Evolutionary conservation across 2,888 invertebrate genomes (phyloP).

Genomic region (Orchestes rusci): DNA sequence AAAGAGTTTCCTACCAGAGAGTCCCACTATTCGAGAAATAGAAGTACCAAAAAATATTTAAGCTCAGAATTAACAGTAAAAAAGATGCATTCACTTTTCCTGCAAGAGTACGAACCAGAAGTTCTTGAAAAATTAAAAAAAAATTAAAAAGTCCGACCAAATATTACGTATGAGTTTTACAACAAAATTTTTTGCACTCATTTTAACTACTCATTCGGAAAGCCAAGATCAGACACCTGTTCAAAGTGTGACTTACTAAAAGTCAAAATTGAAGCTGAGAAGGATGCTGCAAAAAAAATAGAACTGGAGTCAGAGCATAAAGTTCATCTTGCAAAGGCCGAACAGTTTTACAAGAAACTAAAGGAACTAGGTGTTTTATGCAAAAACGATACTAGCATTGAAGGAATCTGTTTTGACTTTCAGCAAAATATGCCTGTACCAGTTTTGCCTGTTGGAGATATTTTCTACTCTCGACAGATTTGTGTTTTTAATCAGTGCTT

Average conservation of each 20-base stretch:
- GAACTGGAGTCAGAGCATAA: no score
- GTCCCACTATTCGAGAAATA: conserved; percentile 3
- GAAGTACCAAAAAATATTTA: conserved; percentile 1
- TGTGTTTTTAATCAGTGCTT: no score
- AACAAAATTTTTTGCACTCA: background rate
- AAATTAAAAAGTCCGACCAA: background rate
- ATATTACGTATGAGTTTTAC: conserved; percentile 1
- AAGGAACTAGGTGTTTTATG: no score
- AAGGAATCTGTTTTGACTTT: background rate
- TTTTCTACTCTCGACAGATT: no score
- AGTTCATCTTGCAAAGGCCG: no score
- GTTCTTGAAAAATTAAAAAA: background rate
- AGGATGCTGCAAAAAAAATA: no score
- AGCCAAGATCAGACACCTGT: conserved; percentile 6
- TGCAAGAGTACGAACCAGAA: conserved; percentile 6
- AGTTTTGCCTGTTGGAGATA: background rate
- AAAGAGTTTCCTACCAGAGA: conserved; percentile 2
- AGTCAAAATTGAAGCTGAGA: no score
- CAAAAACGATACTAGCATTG: conserved; percentile 1
- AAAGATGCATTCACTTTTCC: conserved; percentile 7
- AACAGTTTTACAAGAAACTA: no score
- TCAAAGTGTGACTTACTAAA: conserved; percentile 1
- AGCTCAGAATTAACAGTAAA: conserved; percentile 2
- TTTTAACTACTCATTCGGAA: conserved; percentile 4
- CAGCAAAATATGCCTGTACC: conserved; percentile 3